Percentiles rank a stretch among this genome's conserved stretches.
Evolutionary conservation across 2,113 vertebrate genomes (phyloP).

Genomic region (Steatornis caripensis): DNA sequence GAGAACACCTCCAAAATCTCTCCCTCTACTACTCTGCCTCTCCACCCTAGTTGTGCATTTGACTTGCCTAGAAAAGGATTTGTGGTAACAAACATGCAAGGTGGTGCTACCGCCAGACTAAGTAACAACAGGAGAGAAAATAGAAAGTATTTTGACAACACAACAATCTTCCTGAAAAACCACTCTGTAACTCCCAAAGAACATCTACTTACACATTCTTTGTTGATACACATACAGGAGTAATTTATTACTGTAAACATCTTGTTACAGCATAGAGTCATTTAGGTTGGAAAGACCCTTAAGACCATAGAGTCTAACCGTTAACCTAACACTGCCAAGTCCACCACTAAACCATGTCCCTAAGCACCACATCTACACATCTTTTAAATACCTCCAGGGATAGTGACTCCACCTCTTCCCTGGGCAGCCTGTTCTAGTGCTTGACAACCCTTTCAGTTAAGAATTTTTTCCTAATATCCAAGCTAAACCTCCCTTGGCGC

Average conservation of each 20-base stretch:
- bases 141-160: not conserved
- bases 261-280: not conserved
- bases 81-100: not conserved
- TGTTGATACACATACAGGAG: not conserved
- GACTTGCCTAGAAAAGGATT: not conserved
- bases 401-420: too few relatives aligned
- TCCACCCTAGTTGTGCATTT: not conserved
- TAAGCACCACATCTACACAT: too few relatives aligned
- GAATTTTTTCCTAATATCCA: too few relatives aligned
- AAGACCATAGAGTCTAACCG: too few relatives aligned
- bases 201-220: not conserved
- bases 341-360: too few relatives aligned
- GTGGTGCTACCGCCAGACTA: not conserved
- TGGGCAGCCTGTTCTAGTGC: too few relatives aligned
- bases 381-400: too few relatives aligned
- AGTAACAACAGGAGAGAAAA: not conserved
- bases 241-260: not conserved
- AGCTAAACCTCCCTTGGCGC: too few relatives aligned
- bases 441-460: too few relatives aligned
- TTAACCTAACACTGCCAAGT: too few relatives aligned
- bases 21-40: not conserved
- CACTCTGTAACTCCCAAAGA: not conserved
- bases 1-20: not conserved
- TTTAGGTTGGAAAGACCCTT: too few relatives aligned
- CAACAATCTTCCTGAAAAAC: not conserved